Base-by-base conservation (phyloP, 2,113 vertebrate species). In the Tor tambroides region DNA sequence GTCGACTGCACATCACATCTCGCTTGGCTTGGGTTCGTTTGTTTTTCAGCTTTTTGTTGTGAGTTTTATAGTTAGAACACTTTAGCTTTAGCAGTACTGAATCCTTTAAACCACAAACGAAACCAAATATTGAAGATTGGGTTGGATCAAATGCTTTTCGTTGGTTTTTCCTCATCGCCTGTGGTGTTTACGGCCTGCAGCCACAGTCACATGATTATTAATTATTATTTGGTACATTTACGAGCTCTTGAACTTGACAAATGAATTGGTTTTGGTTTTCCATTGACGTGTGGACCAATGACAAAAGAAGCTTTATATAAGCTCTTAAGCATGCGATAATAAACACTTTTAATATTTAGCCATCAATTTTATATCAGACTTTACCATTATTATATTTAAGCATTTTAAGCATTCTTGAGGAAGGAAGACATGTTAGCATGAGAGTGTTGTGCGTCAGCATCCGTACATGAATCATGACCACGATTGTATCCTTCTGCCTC, bases 61-160 rank as follows among this genome's bases (percentile, higher is more conserved):
- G 4, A 3, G 7, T 61, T 85, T 35, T 81, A 32, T 84, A 54
- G 38, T 87, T 72, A 56, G 17, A 77, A 28, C 9, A 26, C 8
- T 10, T 19, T 67, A 51, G n/a, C 74, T 63, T 89, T 77, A 89
- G 88, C 88, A 89, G 87, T 89, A 89, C 78, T 15, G 80, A 87
- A 30, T 54, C 59, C 76, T 71, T 77, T 38, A 82, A 77, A 43
- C 32, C 21, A 87, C 77, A 67, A 86, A 79, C 32, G 12, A 59
- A 65, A 67, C 61, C 87, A 59, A 81, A 84, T 46, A 84, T 26
- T 85, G 49, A 6, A 30, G 19, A 83, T 76, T 32, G 83, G 80
- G 69, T 49, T 76, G 56, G 35, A 81, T 38, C 21, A 82, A 49
- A 41, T 32, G n/a, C 17, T 69, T 32, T 69, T 69, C 1, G 1